These are phyloP conservation scores for Lasioglossum villosulum DNA, from an alignment of 2,888 invertebrate genomes.

Conservation along the genomic window DNA sequence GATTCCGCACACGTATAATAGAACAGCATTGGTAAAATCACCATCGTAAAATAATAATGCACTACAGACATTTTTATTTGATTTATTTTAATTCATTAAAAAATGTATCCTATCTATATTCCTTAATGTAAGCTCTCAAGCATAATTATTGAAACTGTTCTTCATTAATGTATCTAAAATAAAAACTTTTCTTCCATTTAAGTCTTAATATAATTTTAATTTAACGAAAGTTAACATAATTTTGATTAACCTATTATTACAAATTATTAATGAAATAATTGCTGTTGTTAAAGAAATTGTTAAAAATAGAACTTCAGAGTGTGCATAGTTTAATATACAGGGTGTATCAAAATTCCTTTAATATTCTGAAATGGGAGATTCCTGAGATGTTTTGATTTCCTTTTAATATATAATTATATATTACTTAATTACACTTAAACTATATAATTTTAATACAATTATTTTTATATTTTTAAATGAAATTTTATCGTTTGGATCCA, in stretches of 20 bases:
- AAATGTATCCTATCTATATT: too few species aligned
- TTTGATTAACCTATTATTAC: neutral
- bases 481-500: neutral
- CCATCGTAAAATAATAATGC: neutral
- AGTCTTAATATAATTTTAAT: neutral
- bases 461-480: neutral
- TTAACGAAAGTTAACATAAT: neutral
- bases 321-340: neutral
- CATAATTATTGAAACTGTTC: too few species aligned
- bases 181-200: neutral
- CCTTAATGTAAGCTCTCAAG: too few species aligned
- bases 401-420: too few species aligned
- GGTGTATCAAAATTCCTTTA: too few species aligned
- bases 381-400: too few species aligned
- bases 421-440: too few species aligned
- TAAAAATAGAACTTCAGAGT: neutral
- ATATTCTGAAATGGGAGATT: too few species aligned
- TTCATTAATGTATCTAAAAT: neutral
- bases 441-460: neutral
- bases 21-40: neutral
- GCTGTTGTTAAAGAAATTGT: neutral
- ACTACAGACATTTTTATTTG: neutral
- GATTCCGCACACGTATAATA: neutral
- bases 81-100: too few species aligned
- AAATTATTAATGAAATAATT: neutral